phyloP scores from a whole-genome alignment of 2,797 vertebrate species.

The Parauchenoglanis punctatus region DNA sequence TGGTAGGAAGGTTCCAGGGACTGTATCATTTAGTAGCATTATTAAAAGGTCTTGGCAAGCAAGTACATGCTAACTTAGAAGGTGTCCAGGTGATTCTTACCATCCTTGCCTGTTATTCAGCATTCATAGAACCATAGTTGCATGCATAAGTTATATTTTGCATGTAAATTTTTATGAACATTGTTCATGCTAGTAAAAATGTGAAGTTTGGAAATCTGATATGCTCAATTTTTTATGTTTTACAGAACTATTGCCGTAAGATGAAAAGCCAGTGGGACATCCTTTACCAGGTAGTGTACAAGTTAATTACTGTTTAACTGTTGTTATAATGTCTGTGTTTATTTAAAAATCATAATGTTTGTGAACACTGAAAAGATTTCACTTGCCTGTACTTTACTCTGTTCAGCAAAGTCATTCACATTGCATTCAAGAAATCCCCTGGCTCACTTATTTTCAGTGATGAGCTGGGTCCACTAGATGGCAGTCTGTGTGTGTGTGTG shows the following conservation, averaged over 20 bases:
- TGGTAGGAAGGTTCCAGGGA: neutral
- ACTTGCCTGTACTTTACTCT: neutral
- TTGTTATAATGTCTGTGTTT: neutral
- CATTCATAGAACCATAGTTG: neutral
- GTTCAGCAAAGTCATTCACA: neutral
- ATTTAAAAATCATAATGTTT: neutral
- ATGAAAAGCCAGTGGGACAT: neutral
- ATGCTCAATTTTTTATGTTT: neutral
- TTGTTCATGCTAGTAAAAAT: neutral
- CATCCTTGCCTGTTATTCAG: neutral
- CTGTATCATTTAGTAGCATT: neutral
- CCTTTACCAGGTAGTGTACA: neutral
- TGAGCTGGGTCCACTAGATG: constrained; percentile 47
- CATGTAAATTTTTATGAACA: neutral
- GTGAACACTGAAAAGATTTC: neutral
- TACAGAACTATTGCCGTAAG: neutral
- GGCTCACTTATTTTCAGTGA: neutral
- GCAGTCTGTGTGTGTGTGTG: constrained; percentile 12
- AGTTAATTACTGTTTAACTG: neutral
- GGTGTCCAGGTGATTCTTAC: neutral
- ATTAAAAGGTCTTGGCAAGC: neutral
- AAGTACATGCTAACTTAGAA: neutral
- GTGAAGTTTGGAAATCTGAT: too few species aligned
- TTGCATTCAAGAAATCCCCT: too few species aligned
- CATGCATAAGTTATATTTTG: neutral